Percentiles rank a stretch among this genome's conserved stretches.
phyloP scores from a whole-genome alignment of 1,140 invertebrate genomes.

The Stratiolaelaps scimitus region DNA sequence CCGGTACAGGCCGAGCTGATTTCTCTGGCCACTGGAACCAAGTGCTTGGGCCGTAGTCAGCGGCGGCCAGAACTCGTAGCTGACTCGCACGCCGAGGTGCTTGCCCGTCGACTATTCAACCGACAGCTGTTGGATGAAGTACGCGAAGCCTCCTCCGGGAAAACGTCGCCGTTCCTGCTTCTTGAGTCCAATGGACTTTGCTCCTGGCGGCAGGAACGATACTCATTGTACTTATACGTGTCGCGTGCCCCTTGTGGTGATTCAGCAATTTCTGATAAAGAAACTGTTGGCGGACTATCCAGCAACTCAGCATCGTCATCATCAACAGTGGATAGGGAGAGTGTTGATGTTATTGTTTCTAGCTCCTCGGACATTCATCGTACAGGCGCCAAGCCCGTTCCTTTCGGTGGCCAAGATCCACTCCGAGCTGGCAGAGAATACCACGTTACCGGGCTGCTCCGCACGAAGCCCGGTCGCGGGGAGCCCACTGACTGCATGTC shows the following conservation, averaged over 20 bases:
- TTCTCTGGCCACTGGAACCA: constrained; percentile 13
- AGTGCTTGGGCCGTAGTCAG: constrained; percentile 1
- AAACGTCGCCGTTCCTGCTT: constrained; percentile 15
- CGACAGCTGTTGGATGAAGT: constrained; percentile 59
- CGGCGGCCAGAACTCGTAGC: constrained; percentile 47
- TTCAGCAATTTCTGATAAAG: constrained; percentile 67
- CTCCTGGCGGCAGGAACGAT: constrained; percentile 20
- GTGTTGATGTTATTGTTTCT: not conserved
- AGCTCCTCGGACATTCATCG: constrained; percentile 51
- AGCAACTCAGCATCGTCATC: constrained; percentile 17
- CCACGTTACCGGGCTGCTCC: constrained; percentile 56
- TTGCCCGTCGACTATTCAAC: constrained; percentile 65
- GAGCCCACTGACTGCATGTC: constrained; percentile 52
- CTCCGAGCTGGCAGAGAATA: constrained; percentile 44
- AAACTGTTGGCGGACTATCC: constrained; percentile 32
- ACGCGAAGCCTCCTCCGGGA: constrained; percentile 39
- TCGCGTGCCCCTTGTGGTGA: constrained; percentile 52
- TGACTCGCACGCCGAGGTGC: constrained; percentile 82
- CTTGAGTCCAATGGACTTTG: constrained; percentile 33
- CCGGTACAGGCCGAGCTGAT: not conserved
- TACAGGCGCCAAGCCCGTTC: constrained; percentile 76
- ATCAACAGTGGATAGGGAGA: not conserved
- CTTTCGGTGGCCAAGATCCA: constrained; percentile 40
- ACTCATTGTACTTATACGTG: constrained; percentile 29
- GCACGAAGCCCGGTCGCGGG: constrained; percentile 82